Base-by-base conservation (phyloP, 1,140 invertebrate species). In the Drosophila takahashii region DNA sequence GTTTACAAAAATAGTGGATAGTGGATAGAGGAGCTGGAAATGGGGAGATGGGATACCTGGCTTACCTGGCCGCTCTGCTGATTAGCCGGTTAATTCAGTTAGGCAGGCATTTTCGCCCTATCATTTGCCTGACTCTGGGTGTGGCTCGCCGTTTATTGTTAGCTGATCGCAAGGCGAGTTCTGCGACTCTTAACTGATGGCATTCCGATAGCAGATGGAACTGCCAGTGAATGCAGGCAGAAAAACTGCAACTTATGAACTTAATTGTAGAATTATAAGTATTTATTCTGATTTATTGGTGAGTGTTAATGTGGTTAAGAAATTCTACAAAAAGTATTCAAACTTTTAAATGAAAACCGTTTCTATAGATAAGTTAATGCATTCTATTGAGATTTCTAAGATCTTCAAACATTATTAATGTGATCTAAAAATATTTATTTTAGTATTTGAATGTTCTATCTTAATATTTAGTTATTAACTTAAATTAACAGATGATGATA, bases 1-100 rank as follows among this genome's bases (percentile, higher is more conserved):
- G 51, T 37, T 76, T 48, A 13, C 57, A 34, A 42, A 62, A 18
- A 29, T 10, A 39, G 57, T 39, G 61, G 65, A 56, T 65, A 32
- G 42, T 39, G 65, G 65, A 51, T 65, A 37, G 39, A 34, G 61
- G 65, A 56, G 22, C 22, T 22, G 22, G 22, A 22, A 3, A 1
- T 22, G 22, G 7, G 37, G 16, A 32, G 54, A 44, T 39, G 26
- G 6, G 41, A 15, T 42, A 41, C n/a, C 37, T 41, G 39, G 39
- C 39, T 62, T 65, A 65, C 32, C 22, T 44, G 39, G 60, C 27
- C 48, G 48, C 66, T 64, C 51, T 18, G 60, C 70, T 89, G 84
- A 86, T 86, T 86, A 86, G 84, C 62, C 51, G 62, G 76, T 81
- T 81, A 87, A 78, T 87, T 75, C 70, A 59, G 78, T 65, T 76